Evolutionary conservation across 37 sponge, comb jelly and placozoan genomes (phyloP), one percentile per base, ranked within the genome.

Genomic region (Aplysina aerophoba): DNA sequence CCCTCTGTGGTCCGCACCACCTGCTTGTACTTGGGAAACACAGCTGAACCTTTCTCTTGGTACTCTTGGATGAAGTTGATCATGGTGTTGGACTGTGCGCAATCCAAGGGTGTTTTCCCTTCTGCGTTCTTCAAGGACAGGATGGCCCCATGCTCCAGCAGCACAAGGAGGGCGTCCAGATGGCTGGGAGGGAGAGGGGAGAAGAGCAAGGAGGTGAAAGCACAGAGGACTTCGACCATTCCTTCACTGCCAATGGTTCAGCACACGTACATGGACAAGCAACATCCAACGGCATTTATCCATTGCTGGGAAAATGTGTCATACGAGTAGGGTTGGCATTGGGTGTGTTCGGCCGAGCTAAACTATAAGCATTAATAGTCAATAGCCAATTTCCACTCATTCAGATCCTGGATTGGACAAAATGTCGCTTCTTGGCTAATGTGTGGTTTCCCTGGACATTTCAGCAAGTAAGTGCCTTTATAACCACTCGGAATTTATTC

Each of bases 121-220:
- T 84, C 90, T 4, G 55, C 73, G 64, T 93, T 85, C 64, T 77
- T 85, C n/a, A 90, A 85, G 69, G 35, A 79, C 58, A 88, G 53
- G 55, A 83, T 73, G 19, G 94, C 94, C 24, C 94, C 94, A 86
- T 87, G 35, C 73, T 88, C 81, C 30, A 93, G 88, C 15, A 93
- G 80, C 31, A 93, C 62, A 0, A 85, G 30, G 22, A 93, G 77
- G 30, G 91, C 64, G 4, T 88, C 59, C 2, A 37, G 25, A 53
- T 90, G 58, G 4, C 94, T 75, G 50, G 8, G 50, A 41, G 54
- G 28, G 33, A 62, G 12, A 4, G 11, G 63, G 63, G 27, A 14
- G 4, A 25, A 11, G 63, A 27, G 63, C 4, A 11, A 62, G 27
- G 28, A 62, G 28, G 28, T 6, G 28, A 62, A 11, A 62, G 28